A percentile compares a stretch with the other conserved stretches of the same genome.
Evolutionary conservation across 2,113 vertebrate genomes (phyloP).

Genomic region (Seriola aureovittata): DNA sequence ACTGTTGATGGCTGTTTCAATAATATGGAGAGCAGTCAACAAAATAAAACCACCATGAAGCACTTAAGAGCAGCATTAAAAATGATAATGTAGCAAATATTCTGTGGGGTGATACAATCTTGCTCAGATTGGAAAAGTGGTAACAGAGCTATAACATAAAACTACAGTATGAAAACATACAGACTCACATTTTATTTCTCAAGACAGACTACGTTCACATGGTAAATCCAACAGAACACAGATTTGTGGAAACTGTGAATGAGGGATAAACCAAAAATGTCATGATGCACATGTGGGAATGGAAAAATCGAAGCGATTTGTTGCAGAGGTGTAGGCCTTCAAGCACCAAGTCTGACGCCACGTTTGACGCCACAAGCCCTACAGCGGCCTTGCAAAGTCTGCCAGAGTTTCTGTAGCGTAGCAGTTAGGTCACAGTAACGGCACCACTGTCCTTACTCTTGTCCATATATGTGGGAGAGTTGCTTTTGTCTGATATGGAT

Average conservation of each 20-base stretch:
- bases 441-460: constrained; percentile 91
- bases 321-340: constrained; percentile 57
- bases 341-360: constrained; percentile 45
- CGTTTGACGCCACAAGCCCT: constrained; percentile 26
- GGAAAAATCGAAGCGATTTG: constrained; percentile 56
- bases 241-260: constrained; percentile 45
- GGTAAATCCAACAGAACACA: constrained; percentile 56
- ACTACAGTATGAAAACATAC: constrained; percentile 66
- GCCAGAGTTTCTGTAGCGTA: constrained; percentile 48
- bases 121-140: constrained; percentile 53
- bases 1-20: constrained; percentile 41
- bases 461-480: constrained; percentile 83
- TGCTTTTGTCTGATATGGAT: constrained; percentile 90
- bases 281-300: constrained; percentile 61
- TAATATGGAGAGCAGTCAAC: constrained; percentile 46
- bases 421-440: constrained; percentile 87
- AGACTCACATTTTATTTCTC: constrained; percentile 72
- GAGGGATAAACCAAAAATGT: constrained; percentile 45
- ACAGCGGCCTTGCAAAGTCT: constrained; percentile 37
- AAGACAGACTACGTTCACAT: constrained; percentile 67
- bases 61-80: constrained; percentile 70
- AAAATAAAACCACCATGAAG: constrained; percentile 48
- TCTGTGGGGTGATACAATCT: constrained; percentile 65
- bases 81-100: constrained; percentile 51
- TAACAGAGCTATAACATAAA: constrained; percentile 62